Evolutionary conservation across 2,113 vertebrate species (phyloP), one percentile per base, ranked within the genome.

Genomic region (Paramisgurnus dabryanus): DNA sequence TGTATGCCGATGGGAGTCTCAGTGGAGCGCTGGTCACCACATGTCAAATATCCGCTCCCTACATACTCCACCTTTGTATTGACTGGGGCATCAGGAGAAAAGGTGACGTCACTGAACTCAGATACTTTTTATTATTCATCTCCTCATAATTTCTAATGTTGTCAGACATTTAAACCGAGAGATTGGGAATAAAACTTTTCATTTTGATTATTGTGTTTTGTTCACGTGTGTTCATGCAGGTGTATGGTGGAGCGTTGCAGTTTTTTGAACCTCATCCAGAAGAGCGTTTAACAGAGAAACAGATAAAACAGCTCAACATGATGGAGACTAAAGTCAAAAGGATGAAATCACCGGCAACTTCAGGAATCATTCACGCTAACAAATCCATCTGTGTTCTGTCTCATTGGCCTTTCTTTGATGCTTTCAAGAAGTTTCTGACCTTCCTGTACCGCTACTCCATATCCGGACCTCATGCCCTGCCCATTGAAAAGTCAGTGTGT

Each of bases 371-470:
- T 60, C 96, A 96, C 90, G 92, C 95, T 79, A 98, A 98, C 86
- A 99, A 98, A 85, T 98, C 97, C 88, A 98, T 99, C 91, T 99
- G 97, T 88, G 91, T 99, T 85, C 95, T 98, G 5, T 99, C 97
- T 76, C 96, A 93, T n/a, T 99, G 97, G 97, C 97, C 97, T 79
- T 99, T 99, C 92, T 99, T 96, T 82, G 95, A 96, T 64, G 94
- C 96, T 81, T 99, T 98, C 91, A 87, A 94, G 89, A 97, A 98
- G 88, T 98, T 98, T 91, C 95, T 99, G 66, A 94, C 95, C 92
- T 99, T 98, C 92, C 94, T 98, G 80, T 96, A 99, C 92, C 97
- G 96, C 86, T 94, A 98, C 8, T 97, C 97, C 6, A 94, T 98
- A 82, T 97, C 97, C 43, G 96, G 96, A 67, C 95, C 96, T 15